A percentile compares a stretch with the other conserved stretches of the same genome.
phyloP scores from a whole-genome alignment of 2,113 vertebrate species.

The Sakesphorus luctuosus region DNA sequence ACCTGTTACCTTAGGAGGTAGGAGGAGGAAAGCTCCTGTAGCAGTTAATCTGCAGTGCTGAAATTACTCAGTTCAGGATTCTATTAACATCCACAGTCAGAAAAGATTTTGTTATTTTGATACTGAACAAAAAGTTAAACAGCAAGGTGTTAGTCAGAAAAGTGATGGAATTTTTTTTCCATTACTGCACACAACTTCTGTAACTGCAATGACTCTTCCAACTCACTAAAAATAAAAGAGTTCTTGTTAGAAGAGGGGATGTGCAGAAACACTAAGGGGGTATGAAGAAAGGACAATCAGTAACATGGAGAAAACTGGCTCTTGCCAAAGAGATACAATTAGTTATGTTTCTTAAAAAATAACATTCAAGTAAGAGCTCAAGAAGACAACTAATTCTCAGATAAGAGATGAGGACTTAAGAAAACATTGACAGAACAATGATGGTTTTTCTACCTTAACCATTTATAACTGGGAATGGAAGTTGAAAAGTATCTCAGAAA shows the following conservation, averaged over 20 bases:
- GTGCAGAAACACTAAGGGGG: background rate
- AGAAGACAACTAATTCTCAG: background rate
- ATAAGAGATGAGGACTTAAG: background rate
- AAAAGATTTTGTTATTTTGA: background rate
- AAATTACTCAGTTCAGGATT: background rate
- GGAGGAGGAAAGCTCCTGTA: background rate
- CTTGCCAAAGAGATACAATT: background rate
- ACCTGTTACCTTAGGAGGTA: background rate
- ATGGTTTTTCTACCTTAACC: background rate
- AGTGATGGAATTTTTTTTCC: background rate
- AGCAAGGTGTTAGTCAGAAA: background rate
- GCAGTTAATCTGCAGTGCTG: background rate
- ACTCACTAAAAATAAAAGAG: background rate
- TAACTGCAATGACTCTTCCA: background rate
- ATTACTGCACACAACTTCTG: background rate
- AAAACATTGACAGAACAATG: accelerated
- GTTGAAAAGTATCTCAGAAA: background rate
- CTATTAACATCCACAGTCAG: background rate
- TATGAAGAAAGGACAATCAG: background rate
- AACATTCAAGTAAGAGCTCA: background rate
- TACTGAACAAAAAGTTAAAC: background rate
- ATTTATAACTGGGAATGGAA: background rate
- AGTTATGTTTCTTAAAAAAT: background rate
- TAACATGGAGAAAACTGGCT: background rate
- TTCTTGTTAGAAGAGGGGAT: background rate